Conservation (phyloP, 1,140 invertebrate species). For the Brachionus plicatilis region DNA sequence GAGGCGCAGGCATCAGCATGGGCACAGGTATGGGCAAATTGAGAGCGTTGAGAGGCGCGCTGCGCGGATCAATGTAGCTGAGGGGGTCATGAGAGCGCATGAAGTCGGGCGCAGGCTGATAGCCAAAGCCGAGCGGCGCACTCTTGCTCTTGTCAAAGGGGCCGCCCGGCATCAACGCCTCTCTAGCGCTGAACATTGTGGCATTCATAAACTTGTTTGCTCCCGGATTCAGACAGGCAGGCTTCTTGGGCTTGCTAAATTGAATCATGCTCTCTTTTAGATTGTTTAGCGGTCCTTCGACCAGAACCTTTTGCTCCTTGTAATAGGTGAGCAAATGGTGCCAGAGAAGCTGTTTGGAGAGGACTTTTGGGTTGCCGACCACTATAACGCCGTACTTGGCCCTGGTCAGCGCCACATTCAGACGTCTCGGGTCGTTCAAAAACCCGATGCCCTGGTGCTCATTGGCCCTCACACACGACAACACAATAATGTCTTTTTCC, state of each 20-base stretch:
- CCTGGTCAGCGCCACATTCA: slow-evolving; percentile 95
- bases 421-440: slow-evolving; percentile 87
- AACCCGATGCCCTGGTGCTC: slow-evolving; percentile 88
- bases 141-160: not conserved
- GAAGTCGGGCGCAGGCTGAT: not conserved
- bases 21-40: slow-evolving; percentile 36
- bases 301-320: slow-evolving; percentile 92
- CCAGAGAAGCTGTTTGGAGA: slow-evolving; percentile 96
- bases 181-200: slow-evolving; percentile 4
- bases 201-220: slow-evolving; percentile 4
- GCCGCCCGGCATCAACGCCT: slow-evolving; percentile 29
- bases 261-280: slow-evolving; percentile 67
- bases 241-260: slow-evolving; percentile 37
- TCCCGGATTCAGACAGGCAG: not conserved
- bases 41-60: not conserved
- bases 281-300: slow-evolving; percentile 95
- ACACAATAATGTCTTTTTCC: slow-evolving; percentile 95
- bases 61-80: slow-evolving; percentile 18
- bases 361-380: slow-evolving; percentile 95
- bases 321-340: slow-evolving; percentile 95
- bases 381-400: slow-evolving; percentile 92
- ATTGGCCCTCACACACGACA: slow-evolving; percentile 80
- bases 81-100: slow-evolving; percentile 32
- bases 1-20: slow-evolving; percentile 33
- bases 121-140: not conserved